Evolutionary conservation across 53 echinoderm and acorn worm genomes (phyloP).

Genomic region (Holothuria leucospilota): DNA sequence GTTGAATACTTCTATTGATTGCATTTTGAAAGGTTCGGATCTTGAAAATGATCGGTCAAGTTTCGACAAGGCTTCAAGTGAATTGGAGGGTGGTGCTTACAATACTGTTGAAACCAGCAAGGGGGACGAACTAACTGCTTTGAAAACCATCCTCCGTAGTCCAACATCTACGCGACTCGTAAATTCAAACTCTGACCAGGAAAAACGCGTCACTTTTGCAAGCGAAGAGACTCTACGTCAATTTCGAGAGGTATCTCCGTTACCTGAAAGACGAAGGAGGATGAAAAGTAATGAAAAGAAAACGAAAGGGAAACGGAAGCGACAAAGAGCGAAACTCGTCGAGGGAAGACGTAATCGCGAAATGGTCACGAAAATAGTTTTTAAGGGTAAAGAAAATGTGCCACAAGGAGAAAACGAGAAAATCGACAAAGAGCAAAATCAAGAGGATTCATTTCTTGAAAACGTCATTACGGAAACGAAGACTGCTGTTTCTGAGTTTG

Average conservation of each 20-base stretch:
- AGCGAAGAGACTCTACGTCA: too few species aligned
- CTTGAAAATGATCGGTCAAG: too few species aligned
- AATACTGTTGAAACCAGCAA: too few species aligned
- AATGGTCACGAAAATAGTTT: neutral
- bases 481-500: constrained; percentile 2
- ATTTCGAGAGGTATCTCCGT: neutral
- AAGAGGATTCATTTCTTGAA: neutral
- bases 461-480: neutral
- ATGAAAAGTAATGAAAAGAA: neutral
- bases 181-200: too few species aligned
- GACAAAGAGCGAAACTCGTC: neutral
- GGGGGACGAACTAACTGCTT: too few species aligned
- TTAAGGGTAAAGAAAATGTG: neutral
- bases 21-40: too few species aligned
- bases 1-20: too few species aligned
- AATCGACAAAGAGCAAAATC: neutral
- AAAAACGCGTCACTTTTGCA: too few species aligned
- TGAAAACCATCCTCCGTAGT: too few species aligned
- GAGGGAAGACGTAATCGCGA: neutral
- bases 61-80: too few species aligned
- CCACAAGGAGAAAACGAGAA: neutral
- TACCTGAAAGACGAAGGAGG: neutral
- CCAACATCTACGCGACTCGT: too few species aligned
- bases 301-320: neutral
- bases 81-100: too few species aligned